Conservation (phyloP, 1,140 invertebrate species). For the Cyclargus thomasi region DNA sequence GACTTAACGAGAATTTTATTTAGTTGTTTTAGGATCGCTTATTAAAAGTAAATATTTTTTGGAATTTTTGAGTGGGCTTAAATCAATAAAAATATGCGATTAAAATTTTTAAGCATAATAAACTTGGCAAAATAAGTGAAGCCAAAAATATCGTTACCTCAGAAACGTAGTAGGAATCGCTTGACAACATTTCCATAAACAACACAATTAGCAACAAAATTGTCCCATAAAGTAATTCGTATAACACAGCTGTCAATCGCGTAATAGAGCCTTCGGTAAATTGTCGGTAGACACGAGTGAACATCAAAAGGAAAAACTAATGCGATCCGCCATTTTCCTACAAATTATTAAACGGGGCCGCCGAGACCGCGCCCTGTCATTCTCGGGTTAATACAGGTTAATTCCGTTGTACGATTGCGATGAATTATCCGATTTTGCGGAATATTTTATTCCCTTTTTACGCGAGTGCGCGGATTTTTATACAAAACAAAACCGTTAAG, state of each 20-base stretch:
- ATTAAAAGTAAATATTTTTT: too few species aligned
- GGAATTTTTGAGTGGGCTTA: too few species aligned
- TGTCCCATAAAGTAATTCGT: slow-evolving; percentile 8
- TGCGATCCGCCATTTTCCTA: slow-evolving; percentile 45
- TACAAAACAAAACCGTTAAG: neutral
- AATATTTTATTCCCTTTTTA: slow-evolving; percentile 30
- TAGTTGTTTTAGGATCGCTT: neutral
- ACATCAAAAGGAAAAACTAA: slow-evolving; percentile 72
- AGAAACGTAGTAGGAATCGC: too few species aligned
- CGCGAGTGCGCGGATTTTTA: slow-evolving; percentile 18
- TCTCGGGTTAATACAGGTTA: slow-evolving; percentile 56
- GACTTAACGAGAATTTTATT: neutral
- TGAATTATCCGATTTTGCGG: slow-evolving; percentile 51
- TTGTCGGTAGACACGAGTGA: slow-evolving; percentile 48
- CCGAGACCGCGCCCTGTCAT: slow-evolving; percentile 48
- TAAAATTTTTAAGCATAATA: too few species aligned
- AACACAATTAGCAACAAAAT: neutral
- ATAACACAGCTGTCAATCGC: slow-evolving; percentile 16
- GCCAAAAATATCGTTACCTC: too few species aligned
- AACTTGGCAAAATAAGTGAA: too few species aligned
- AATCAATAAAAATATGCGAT: too few species aligned
- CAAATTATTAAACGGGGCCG: slow-evolving; percentile 61
- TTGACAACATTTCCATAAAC: too few species aligned
- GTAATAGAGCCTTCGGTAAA: slow-evolving; percentile 40
- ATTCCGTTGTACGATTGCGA: slow-evolving; percentile 51